phyloP scores from a whole-genome alignment of 2,797 vertebrate genomes.

The Microctenopoma lineatum region DNA sequence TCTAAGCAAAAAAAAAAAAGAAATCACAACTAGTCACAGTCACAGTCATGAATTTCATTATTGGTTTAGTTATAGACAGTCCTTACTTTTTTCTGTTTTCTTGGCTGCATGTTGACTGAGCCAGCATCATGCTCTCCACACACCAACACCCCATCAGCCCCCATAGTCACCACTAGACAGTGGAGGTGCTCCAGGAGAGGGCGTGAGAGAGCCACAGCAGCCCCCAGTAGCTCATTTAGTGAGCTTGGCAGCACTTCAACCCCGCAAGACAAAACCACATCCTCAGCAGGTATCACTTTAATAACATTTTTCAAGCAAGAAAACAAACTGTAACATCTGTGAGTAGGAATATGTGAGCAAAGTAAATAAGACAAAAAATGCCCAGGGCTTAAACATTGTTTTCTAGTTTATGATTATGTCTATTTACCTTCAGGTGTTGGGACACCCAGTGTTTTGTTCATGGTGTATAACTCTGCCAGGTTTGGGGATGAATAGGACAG shows the following conservation, averaged over 20 bases:
- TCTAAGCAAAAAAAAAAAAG: conserved; percentile 67
- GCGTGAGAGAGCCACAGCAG: conserved; percentile 81
- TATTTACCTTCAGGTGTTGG: conserved; percentile 84
- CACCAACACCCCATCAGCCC: conserved; percentile 84
- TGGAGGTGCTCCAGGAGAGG: conserved; percentile 89
- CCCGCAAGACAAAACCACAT: conserved; percentile 39
- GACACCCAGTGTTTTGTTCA: conserved; percentile 86
- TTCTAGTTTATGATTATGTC: conserved; percentile 3
- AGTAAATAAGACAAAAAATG: background rate
- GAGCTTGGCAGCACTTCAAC: conserved; percentile 79
- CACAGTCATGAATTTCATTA: background rate
- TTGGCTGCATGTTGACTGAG: conserved; percentile 78
- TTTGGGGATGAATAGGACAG: conserved; percentile 90
- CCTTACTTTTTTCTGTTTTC: conserved; percentile 65
- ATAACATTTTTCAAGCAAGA: conserved; percentile 41
- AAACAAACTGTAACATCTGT: background rate
- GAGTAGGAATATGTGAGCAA: background rate
- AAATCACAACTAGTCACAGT: conserved; percentile 8
- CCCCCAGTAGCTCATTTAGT: conserved; percentile 79
- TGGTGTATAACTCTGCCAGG: conserved; percentile 86
- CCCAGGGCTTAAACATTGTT: background rate
- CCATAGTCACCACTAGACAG: conserved; percentile 90
- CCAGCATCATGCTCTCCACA: conserved; percentile 83
- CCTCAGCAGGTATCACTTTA: conserved; percentile 17
- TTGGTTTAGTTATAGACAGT: background rate